Percentiles rank a stretch among this genome's conserved stretches.
Evolutionary conservation across 1,140 invertebrate genomes (phyloP).

Genomic region (Platyscapa corneri): DNA sequence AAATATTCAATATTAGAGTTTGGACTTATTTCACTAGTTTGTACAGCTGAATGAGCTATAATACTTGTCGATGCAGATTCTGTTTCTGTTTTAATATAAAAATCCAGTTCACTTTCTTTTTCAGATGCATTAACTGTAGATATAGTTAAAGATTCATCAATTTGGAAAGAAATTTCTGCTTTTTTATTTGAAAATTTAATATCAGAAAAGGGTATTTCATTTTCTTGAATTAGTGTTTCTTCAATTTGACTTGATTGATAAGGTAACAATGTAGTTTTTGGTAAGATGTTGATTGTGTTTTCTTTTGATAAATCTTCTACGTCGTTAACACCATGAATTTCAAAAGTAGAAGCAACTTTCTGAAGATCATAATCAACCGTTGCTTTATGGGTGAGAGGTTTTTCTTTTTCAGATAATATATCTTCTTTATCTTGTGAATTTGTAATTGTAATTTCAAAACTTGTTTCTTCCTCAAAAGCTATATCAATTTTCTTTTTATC

Average conservation of each 20-base stretch:
- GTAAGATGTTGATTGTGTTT: constrained; percentile 64
- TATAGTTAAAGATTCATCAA: constrained; percentile 72
- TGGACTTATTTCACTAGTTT: constrained; percentile 69
- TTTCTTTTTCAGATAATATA: constrained; percentile 62
- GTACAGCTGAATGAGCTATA: constrained; percentile 66
- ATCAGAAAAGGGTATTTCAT: constrained; percentile 73
- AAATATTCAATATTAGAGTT: constrained; percentile 66
- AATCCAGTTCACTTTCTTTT: constrained; percentile 71
- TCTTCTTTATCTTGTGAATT: constrained; percentile 75
- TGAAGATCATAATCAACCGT: constrained; percentile 73
- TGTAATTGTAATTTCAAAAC: constrained; percentile 72
- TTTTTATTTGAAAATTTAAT: constrained; percentile 65
- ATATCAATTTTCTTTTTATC: constrained; percentile 71
- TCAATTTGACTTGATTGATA: constrained; percentile 71
- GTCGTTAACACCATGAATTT: constrained; percentile 69
- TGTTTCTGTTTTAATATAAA: constrained; percentile 62
- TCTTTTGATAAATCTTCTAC: constrained; percentile 65
- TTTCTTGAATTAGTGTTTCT: constrained; percentile 73
- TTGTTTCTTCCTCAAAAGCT: constrained; percentile 72
- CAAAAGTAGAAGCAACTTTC: constrained; percentile 74
- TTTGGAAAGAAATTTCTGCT: constrained; percentile 72
- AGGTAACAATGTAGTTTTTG: constrained; percentile 69
- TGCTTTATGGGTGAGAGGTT: constrained; percentile 71
- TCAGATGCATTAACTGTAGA: constrained; percentile 74
- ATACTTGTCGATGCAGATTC: constrained; percentile 71